Evolutionary conservation across 1,140 invertebrate species (phyloP).

Genomic region (Panulirus ornatus): DNA sequence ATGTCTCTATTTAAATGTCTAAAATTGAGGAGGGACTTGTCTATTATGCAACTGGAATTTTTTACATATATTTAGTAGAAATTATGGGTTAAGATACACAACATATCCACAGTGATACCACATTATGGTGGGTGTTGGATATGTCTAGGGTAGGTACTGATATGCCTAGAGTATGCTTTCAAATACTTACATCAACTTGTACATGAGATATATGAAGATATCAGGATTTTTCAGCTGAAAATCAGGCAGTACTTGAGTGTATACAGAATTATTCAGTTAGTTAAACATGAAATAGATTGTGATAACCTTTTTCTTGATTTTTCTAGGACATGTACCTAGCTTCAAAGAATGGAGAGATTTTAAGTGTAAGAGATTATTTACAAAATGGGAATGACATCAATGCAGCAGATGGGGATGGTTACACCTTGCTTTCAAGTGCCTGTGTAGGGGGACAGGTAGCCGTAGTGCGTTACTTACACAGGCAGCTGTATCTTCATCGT

Average conservation of each 20-base stretch:
- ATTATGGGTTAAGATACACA: no score
- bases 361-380: slow-evolving; percentile 28
- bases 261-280: neutral
- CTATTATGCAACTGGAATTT: no score
- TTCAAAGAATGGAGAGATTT: slow-evolving; percentile 55
- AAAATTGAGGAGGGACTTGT: no score
- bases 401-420: slow-evolving; percentile 47
- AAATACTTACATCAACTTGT: neutral
- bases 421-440: slow-evolving; percentile 46
- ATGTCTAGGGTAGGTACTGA: no score
- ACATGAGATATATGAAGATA: neutral
- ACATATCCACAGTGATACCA: no score
- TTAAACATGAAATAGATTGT: neutral
- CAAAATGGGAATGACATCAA: slow-evolving; percentile 45
- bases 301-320: neutral
- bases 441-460: slow-evolving; percentile 34
- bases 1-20: no score
- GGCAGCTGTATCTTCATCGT: slow-evolving; percentile 42
- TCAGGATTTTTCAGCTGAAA: no score
- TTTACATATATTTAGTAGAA: no score
- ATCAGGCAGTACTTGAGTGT: neutral
- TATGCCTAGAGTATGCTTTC: no score
- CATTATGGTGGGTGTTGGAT: no score
- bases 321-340: slow-evolving; percentile 49
- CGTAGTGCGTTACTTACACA: slow-evolving; percentile 46